These are phyloP conservation scores for Pollenia amentaria DNA, from an alignment of 2,888 invertebrate genomes.

Conservation along the genomic window DNA sequence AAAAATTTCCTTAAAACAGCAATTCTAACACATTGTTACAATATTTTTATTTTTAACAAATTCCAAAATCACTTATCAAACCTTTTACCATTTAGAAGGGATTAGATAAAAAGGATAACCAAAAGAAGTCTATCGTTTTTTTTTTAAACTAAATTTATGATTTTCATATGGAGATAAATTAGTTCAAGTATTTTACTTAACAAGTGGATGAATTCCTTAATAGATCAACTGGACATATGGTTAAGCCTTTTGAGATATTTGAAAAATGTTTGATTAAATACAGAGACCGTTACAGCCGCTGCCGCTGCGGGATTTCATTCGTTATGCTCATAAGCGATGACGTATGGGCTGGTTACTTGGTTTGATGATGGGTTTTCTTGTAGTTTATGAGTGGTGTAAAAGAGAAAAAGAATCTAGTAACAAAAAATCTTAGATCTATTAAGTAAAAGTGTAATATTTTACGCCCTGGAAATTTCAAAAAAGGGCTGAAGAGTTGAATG, in stretches of 20 bases:
- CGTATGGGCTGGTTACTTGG: conserved; percentile 51
- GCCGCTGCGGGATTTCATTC: conserved; percentile 56
- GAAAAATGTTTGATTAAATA: conserved; percentile 23
- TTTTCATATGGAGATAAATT: conserved; percentile 63
- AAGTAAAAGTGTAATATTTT: conserved; percentile 66
- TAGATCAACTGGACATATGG: conserved; percentile 62
- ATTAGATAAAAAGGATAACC: conserved; percentile 59
- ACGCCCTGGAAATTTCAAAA: conserved; percentile 33
- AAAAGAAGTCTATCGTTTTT: background rate
- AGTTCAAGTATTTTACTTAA: conserved; percentile 49
- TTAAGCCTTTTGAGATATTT: conserved; percentile 40
- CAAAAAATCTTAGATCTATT: conserved; percentile 27
- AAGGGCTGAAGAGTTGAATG: conserved; percentile 42
- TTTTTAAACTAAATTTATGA: conserved; percentile 58
- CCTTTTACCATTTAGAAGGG: conserved; percentile 35
- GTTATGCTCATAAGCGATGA: conserved; percentile 71
- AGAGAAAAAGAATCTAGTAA: conserved; percentile 21
- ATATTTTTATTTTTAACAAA: conserved; percentile 2
- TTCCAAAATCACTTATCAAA: conserved; percentile 32
- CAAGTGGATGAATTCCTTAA: conserved; percentile 58
- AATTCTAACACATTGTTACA: conserved; percentile 66
- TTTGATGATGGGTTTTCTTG: conserved; percentile 22
- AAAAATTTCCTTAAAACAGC: background rate
- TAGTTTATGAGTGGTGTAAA: background rate
- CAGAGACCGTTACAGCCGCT: conserved; percentile 1